Percentiles rank a stretch among this genome's conserved stretches.
Evolutionary conservation across 1,140 invertebrate genomes (phyloP).

Genomic region (Listronotus bonariensis): DNA sequence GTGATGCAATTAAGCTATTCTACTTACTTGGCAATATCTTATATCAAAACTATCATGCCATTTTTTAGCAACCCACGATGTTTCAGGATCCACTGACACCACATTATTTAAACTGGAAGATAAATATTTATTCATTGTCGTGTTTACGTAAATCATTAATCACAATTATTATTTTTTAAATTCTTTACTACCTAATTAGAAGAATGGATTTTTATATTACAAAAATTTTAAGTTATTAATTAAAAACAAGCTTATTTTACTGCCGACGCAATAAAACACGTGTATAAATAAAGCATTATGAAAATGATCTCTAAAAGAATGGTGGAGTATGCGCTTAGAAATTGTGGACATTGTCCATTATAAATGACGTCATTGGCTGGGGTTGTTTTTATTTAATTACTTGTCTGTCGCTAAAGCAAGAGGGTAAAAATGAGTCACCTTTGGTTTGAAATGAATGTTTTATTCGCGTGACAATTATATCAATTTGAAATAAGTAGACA

Average conservation of each 20-base stretch:
- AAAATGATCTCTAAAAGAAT: neutral
- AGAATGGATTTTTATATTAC: neutral
- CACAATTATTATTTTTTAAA: neutral
- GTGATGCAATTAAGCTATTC: neutral
- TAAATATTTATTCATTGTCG: constrained; percentile 44
- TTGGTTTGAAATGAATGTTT: too few relatives aligned
- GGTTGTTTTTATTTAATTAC: neutral
- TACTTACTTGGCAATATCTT: constrained; percentile 33
- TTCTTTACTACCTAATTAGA: neutral
- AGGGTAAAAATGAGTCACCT: too few relatives aligned
- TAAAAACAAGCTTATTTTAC: too few relatives aligned
- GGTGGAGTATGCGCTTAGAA: constrained; percentile 15
- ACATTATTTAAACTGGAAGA: constrained; percentile 50
- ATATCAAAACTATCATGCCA: constrained; percentile 51
- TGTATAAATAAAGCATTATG: too few relatives aligned
- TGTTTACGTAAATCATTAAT: neutral
- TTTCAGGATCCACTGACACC: constrained; percentile 60
- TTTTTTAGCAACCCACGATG: constrained; percentile 61
- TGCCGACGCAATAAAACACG: too few relatives aligned
- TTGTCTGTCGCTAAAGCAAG: neutral
- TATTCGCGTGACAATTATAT: too few relatives aligned
- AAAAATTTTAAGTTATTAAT: neutral
- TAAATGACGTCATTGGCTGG: neutral
- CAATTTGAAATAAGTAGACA: too few relatives aligned
- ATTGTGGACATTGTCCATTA: constrained; percentile 26